Evolutionary conservation across 2,113 vertebrate species (phyloP), one percentile per base, ranked within the genome.

Genomic region (Lepus europaeus): DNA sequence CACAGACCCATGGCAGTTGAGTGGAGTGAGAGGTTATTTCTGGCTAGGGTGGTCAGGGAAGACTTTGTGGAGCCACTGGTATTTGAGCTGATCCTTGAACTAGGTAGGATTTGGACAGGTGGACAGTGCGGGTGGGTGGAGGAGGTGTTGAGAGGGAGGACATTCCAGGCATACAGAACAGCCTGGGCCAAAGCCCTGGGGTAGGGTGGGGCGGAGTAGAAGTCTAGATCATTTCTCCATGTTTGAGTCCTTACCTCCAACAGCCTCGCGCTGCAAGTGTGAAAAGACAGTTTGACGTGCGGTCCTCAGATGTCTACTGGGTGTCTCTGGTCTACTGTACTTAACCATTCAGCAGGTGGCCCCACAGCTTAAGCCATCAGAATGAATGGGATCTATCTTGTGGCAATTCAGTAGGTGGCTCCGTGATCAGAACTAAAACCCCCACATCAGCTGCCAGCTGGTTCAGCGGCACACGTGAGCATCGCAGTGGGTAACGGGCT

Each of bases 71-170:
- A 92, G 74, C 56, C 78, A 2, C 86, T 95, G 97, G 95, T 91
- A 97, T 95, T 94, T 96, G 96, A 97, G 95, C 96, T 93, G 76
- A 83, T 73, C 96, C 94, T 96, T 95, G 89, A 90, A 94, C 93
- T 95, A 97, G 97, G 97, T 97, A 77, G 95, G 61, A 95, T 94
- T 97, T 95, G 87, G 93, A 97, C 97, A 97, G 96, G 96, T 97
- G 97, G 95, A 96, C 82, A 73, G 51, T 76, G 89, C 86, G 59
- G 82, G 84, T 33, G 19, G 1, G 45, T 27, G 51, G 91, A 51
- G 94, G 92, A 90, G 96, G 76, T 87, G 49, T n/a, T 84, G 66
- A 94, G 81, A 86, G 90, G 74, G 93, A 92, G 63, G 82, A 89
- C 96, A 97, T 97, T 95, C 96, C 96, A 89, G 45, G 89, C 96